Evolutionary conservation across 2,888 invertebrate genomes (phyloP).

Genomic region (Trichopoda pennipes): DNA sequence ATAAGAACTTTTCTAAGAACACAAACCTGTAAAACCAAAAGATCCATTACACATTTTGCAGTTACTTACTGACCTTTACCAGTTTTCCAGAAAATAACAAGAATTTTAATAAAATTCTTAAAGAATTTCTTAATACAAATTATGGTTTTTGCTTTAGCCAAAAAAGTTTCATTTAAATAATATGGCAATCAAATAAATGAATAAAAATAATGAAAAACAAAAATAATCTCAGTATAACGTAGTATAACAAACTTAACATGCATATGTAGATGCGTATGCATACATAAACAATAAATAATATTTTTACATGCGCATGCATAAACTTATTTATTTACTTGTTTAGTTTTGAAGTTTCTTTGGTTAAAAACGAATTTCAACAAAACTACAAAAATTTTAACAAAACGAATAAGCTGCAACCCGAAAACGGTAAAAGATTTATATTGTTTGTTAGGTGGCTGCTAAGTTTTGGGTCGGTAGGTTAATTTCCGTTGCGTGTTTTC

Average conservation of each 20-base stretch:
- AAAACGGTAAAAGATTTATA: constrained; percentile 23
- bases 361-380: constrained; percentile 55
- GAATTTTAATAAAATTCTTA: constrained; percentile 22
- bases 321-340: constrained; percentile 1
- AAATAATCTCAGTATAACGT: background rate
- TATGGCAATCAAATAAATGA: background rate
- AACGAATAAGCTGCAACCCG: constrained; percentile 1
- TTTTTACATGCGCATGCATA: constrained; percentile 36
- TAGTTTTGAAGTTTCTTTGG: constrained; percentile 54
- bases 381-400: constrained; percentile 34
- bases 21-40: too few species aligned
- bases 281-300: background rate
- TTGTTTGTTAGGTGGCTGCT: background rate
- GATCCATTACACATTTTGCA: too few species aligned
- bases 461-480: constrained; percentile 12
- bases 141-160: background rate
- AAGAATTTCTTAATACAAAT: constrained; percentile 21
- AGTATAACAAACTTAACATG: too few species aligned
- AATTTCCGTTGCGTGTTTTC: constrained; percentile 11
- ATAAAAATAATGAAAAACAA: background rate
- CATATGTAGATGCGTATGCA: too few species aligned
- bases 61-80: too few species aligned
- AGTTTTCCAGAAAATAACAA: too few species aligned
- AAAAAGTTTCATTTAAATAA: background rate
- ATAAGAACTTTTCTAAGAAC: too few species aligned